Percentiles rank a stretch among this genome's conserved stretches.
Evolutionary conservation across 2,797 vertebrate species (phyloP).

Genomic region (Crax fasciolata): DNA sequence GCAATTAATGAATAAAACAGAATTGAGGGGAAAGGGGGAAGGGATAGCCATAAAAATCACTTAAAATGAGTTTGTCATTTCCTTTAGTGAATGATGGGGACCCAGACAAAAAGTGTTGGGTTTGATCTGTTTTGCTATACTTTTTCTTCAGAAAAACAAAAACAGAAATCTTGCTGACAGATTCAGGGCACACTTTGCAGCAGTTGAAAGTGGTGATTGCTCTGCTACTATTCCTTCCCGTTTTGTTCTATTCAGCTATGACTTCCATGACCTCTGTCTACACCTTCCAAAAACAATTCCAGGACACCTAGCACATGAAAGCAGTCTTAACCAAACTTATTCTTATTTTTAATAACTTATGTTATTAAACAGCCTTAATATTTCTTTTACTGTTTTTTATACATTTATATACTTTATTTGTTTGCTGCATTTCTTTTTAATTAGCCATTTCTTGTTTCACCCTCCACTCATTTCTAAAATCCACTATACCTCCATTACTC

Average conservation of each 20-base stretch:
- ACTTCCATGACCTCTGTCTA: conserved; percentile 80
- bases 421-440: not conserved
- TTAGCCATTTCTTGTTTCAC: not conserved
- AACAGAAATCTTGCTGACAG: conserved; percentile 81
- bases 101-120: conserved; percentile 65
- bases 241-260: conserved; percentile 65
- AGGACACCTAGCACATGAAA: conserved; percentile 69
- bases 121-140: conserved; percentile 76
- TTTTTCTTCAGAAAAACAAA: conserved; percentile 70
- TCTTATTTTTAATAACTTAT: too few species aligned
- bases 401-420: not conserved
- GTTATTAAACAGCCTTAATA: not conserved
- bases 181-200: conserved; percentile 78
- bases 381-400: not conserved
- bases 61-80: conserved; percentile 69
- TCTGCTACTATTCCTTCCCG: conserved; percentile 53
- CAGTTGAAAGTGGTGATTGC: conserved; percentile 69
- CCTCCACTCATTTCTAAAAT: not conserved
- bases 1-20: conserved; percentile 60
- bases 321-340: not conserved
- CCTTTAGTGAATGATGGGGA: conserved; percentile 66
- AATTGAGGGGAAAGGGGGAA: conserved; percentile 40
- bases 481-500: not conserved
- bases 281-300: conserved; percentile 77
- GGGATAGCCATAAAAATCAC: conserved; percentile 60